These are phyloP conservation scores for Tadarida brasiliensis DNA, from an alignment of 2,797 vertebrate genomes.

Conservation along the genomic window DNA sequence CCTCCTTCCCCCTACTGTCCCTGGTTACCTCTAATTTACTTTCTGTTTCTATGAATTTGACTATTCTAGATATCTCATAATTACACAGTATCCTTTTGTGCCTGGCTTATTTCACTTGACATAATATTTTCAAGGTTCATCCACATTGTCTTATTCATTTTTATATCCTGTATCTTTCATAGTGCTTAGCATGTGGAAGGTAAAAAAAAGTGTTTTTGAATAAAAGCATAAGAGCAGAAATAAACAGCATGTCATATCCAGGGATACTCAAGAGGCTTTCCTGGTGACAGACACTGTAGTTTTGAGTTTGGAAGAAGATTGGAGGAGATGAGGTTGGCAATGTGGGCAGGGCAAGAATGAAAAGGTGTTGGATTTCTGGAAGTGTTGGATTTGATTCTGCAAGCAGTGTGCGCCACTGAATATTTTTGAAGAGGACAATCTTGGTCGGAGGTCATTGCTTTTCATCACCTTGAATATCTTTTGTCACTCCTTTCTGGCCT, in stretches of 20 bases:
- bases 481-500: too few species aligned
- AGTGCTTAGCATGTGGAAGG: background rate
- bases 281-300: background rate
- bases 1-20: too few species aligned
- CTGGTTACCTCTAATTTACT: background rate
- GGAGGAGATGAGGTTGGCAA: background rate
- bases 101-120: background rate
- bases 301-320: background rate
- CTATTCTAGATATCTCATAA: background rate
- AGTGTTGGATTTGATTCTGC: background rate
- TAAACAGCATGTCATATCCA: background rate
- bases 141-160: background rate
- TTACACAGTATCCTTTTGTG: background rate
- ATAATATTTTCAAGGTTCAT: background rate
- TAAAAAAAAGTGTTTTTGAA: background rate
- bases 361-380: background rate
- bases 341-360: background rate
- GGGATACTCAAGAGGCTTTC: background rate
- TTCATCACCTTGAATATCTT: too few species aligned
- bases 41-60: background rate
- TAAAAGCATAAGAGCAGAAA: background rate
- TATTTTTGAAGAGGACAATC: background rate
- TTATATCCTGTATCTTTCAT: background rate
- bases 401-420: background rate
- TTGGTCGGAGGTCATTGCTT: too few species aligned